phyloP scores from a whole-genome alignment of 1,140 invertebrate genomes.

The Colletes gigas region DNA sequence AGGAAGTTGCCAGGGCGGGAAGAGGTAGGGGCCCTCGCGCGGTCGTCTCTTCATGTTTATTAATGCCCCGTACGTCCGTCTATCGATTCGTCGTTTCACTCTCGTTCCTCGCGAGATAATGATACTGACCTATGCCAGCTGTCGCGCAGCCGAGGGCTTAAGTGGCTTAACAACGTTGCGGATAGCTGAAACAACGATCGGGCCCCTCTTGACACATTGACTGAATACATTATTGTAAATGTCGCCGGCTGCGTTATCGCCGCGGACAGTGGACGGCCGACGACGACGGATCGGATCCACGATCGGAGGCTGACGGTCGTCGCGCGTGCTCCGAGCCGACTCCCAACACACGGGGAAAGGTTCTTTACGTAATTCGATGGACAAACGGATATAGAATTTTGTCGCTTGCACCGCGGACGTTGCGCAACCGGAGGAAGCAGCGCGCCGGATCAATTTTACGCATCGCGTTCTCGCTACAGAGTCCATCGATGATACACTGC shows the following conservation, averaged over 20 bases:
- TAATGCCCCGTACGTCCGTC: constrained; percentile 70
- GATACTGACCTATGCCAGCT: constrained; percentile 75
- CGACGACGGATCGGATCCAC: background rate
- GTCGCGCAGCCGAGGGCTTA: constrained; percentile 59
- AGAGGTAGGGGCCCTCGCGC: constrained; percentile 39
- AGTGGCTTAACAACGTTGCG: constrained; percentile 64
- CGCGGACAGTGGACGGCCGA: constrained; percentile 10
- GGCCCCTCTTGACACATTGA: constrained; percentile 61
- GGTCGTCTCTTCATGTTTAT: constrained; percentile 73
- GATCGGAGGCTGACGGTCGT: background rate
- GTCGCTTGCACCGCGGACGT: background rate
- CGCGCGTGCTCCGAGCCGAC: background rate
- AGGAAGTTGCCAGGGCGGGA: background rate
- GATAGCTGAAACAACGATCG: constrained; percentile 60
- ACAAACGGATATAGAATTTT: background rate
- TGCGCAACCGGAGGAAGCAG: constrained; percentile 8
- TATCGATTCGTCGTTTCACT: constrained; percentile 73
- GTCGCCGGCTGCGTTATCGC: constrained; percentile 54
- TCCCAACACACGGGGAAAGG: background rate
- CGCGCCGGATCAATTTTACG: background rate
- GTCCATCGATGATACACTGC: too few relatives aligned
- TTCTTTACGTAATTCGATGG: constrained; percentile 21
- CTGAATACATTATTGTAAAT: constrained; percentile 64
- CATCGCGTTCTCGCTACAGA: background rate
- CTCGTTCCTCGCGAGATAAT: constrained; percentile 74